Base-by-base conservation (phyloP, 2,888 invertebrate species). In the Amblyteles armatorius region DNA sequence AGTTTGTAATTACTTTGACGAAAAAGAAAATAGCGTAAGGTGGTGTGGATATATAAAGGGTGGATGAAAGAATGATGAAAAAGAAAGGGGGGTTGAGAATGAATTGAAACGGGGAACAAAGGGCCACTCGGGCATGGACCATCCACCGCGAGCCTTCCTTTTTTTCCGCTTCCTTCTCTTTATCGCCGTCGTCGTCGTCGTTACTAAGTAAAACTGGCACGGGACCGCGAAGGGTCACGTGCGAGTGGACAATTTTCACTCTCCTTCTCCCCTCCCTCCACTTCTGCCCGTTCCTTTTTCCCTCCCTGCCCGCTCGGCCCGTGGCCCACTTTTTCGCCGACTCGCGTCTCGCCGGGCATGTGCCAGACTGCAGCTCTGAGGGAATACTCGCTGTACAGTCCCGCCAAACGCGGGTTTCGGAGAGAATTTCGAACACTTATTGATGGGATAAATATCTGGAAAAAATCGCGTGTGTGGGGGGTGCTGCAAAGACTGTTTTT, bases 101-200 rank as follows among this genome's bases (percentile, higher is more conserved):
- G 77, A 78, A 84, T 81, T 60, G 73, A 82, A 84, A 84, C 67
- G 44, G 68, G 44, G 83, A 83, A 83, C 74, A 79, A 79, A 80
- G 76, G 57, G 72, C 60, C 44, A 77, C 26, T 84, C 77, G 3
- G n/a, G 6, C 52, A 13, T 55, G 55, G 65, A 63, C 55, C 55
- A 55, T 82, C 74, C 55, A 69, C 22, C 33, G 13, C 33, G 80
- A 36, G 26, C 44, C 16, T 78, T 68, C 16, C 40, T 68, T 67
- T 55, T 68, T 11, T 57, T 26, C 26, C 68, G 29, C 33, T 74
- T 67, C 65, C 44, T 63, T 55, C 52, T 65, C 52, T 22, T 79
- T 44, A 7, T 67, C 63, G 11, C 16, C 36, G 13, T 76, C 74
- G 68, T 57, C 72, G 55, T 63, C 36, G 19, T 77, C 65, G 67